Percentiles rank a stretch among this genome's conserved stretches.
Evolutionary conservation across 1,140 invertebrate genomes (phyloP).

Genomic region (Drosophila asahinai): DNA sequence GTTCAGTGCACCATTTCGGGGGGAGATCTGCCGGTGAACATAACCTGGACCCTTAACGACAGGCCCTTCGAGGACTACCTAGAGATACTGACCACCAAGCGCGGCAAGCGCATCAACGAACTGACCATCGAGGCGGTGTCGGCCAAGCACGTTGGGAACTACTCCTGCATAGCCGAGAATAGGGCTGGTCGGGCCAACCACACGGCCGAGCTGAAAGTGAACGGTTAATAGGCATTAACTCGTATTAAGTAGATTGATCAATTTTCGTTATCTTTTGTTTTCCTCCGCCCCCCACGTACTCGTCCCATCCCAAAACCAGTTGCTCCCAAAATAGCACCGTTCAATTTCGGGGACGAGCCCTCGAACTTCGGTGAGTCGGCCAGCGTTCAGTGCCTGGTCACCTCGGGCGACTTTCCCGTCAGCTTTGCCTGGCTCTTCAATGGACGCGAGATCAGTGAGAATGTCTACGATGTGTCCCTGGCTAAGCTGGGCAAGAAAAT

Average conservation of each 20-base stretch:
- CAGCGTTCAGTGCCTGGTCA: slow-evolving; percentile 90
- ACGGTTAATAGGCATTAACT: slow-evolving; percentile 87
- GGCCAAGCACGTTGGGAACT: slow-evolving; percentile 91
- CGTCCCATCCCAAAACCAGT: slow-evolving; percentile 85
- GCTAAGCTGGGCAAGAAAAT: slow-evolving; percentile 83
- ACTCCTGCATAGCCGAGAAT: slow-evolving; percentile 92
- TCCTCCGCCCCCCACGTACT: background rate
- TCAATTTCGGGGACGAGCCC: slow-evolving; percentile 88
- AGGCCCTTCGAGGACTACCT: slow-evolving; percentile 86
- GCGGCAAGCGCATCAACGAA: slow-evolving; percentile 90
- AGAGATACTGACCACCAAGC: slow-evolving; percentile 86
- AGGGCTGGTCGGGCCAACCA: slow-evolving; percentile 88
- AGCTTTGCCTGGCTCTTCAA: slow-evolving; percentile 88
- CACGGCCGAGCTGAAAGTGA: slow-evolving; percentile 89
- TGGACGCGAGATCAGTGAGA: slow-evolving; percentile 86
- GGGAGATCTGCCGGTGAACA: slow-evolving; percentile 89
- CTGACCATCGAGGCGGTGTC: slow-evolving; percentile 91
- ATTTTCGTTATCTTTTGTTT: slow-evolving; percentile 39
- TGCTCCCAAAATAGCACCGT: slow-evolving; percentile 89
- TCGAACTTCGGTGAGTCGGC: slow-evolving; percentile 90
- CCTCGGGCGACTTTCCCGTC: slow-evolving; percentile 91
- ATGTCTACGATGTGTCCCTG: slow-evolving; percentile 86
- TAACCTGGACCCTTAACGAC: slow-evolving; percentile 88
- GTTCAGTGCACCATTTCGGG: slow-evolving; percentile 89
- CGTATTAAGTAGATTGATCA: slow-evolving; percentile 8